Evolutionary conservation across 2,888 invertebrate species (phyloP), one percentile per base, ranked within the genome.

Genomic region (Adelphocoris suturalis): DNA sequence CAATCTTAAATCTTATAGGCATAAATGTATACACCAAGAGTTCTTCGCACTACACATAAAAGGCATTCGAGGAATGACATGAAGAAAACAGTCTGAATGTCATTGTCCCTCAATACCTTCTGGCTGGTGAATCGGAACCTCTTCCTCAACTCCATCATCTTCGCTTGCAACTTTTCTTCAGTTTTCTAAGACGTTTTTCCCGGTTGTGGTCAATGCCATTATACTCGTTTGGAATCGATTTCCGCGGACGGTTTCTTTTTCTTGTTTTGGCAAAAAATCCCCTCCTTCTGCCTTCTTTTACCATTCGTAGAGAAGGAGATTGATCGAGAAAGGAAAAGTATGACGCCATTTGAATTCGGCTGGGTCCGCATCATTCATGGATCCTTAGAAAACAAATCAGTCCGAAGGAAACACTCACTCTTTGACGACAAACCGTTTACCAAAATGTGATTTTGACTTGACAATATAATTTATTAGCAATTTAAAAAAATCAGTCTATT

Each of bases 141-240:
- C 68, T 68, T 68, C 68, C 68, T 23, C 68, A 19, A 19, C 68
- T 68, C 13, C 11, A 13, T 23, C 9, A 27, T 68, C 68, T 19
- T 68, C 68, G 68, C 27, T 68, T 23, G 12, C 23, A 68, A 19
- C 16, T 68, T 68, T 68, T 27, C 27, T 68, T 68, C 23, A 13
- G 27, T 68, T 68, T 23, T 27, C 27, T 68, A 12, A 12, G 11
- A 9, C 23, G 19, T 68, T 27, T 68, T 68, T 19, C 27, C 23
- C 68, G 68, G 68, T 68, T 68, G 68, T 68, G 68, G 68, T 68
- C 68, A 68, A 68, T 68, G 68, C 68, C 68, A 68, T 68, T 68
- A 68, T 13, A 68, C 12, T 19, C 68, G 23, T 68, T 23, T 68
- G 68, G 68, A 68, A 68, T 68, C 68, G 68, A 68, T 68, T 68